These are phyloP conservation scores for Solenodon paradoxus DNA, from an alignment of 2,113 vertebrate genomes.

Conservation along the genomic window DNA sequence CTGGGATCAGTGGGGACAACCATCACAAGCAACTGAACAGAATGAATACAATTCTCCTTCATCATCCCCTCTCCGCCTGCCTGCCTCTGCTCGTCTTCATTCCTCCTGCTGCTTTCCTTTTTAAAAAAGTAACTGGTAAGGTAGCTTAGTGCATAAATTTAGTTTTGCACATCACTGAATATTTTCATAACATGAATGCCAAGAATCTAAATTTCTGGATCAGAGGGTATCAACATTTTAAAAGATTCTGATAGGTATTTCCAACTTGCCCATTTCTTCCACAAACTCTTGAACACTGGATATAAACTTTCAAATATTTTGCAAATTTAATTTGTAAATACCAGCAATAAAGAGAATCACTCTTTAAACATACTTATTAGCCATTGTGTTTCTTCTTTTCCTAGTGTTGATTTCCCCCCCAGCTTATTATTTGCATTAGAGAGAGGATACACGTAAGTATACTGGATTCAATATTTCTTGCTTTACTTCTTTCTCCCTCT, in stretches of 20 bases:
- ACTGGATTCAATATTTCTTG: background rate
- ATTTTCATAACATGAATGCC: background rate
- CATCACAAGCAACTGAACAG: too few species aligned
- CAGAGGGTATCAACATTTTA: background rate
- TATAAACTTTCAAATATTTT: constrained; percentile 11
- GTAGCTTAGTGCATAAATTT: background rate
- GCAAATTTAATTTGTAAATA: background rate
- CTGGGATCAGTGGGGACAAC: too few species aligned
- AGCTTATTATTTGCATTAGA: background rate
- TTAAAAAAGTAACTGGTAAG: too few species aligned
- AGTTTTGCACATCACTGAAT: background rate
- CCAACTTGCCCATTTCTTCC: background rate
- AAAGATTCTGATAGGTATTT: background rate
- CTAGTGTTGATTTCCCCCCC: background rate
- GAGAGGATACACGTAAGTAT: background rate
- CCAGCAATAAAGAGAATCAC: background rate
- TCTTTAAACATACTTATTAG: background rate
- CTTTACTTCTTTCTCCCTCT: background rate
- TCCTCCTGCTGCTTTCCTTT: too few species aligned
- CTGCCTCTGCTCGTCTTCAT: too few species aligned
- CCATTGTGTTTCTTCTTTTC: background rate
- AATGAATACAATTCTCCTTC: too few species aligned
- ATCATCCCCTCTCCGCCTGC: too few species aligned
- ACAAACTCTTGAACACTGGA: background rate
- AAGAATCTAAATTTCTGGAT: constrained; percentile 15